Evolutionary conservation across 2,888 invertebrate species (phyloP).

Genomic region (Megamerina dolium): DNA sequence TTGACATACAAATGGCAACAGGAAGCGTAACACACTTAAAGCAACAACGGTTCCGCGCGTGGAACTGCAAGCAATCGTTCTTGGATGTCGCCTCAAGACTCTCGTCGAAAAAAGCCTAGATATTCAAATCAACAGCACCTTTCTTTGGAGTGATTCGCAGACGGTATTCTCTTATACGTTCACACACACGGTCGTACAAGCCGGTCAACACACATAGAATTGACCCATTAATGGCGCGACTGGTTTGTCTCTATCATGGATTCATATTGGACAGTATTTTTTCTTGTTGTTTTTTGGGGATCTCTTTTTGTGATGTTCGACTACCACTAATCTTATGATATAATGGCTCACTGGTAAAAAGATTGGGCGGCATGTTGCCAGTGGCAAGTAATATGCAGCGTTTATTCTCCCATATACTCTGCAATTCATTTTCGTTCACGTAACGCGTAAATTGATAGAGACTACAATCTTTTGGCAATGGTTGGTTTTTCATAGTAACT

Average conservation of each 20-base stretch:
- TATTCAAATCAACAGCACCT: conserved; percentile 3
- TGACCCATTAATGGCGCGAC: too few relatives aligned
- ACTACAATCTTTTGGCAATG: not conserved
- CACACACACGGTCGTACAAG: conserved; percentile 20
- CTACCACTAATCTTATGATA: conserved; percentile 5
- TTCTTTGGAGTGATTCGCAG: conserved; percentile 16
- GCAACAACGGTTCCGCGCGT: too few relatives aligned
- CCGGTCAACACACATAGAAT: conserved; percentile 14
- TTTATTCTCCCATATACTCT: too few relatives aligned
- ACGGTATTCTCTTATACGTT: conserved; percentile 21
- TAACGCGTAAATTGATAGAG: conserved; percentile 10
- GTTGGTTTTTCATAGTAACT: too few relatives aligned
- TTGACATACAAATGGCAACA: too few relatives aligned
- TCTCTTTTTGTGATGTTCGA: too few relatives aligned
- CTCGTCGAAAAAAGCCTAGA: conserved; percentile 8
- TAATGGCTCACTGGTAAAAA: not conserved
- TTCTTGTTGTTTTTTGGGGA: conserved; percentile 17
- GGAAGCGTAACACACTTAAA: too few relatives aligned
- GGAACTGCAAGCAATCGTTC: too few relatives aligned
- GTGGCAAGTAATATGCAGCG: too few relatives aligned
- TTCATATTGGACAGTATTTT: too few relatives aligned
- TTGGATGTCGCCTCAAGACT: too few relatives aligned
- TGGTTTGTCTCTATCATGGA: too few relatives aligned
- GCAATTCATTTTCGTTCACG: conserved; percentile 7
- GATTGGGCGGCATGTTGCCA: conserved; percentile 6